Base-by-base conservation (phyloP, 2,888 invertebrate genomes). In the Zaprionus lineosus region DNA sequence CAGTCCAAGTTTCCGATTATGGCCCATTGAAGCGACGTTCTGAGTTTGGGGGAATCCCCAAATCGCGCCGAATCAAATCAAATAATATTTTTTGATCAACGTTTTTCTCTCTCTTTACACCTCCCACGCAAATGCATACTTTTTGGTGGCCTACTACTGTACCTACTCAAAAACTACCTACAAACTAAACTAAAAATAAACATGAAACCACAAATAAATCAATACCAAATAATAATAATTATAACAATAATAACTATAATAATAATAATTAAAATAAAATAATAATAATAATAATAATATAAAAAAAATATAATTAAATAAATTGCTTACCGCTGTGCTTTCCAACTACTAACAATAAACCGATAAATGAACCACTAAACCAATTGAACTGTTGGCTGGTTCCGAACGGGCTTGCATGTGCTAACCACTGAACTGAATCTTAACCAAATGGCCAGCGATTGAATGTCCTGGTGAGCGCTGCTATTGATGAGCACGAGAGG, bases 391-490 rank as follows among this genome's bases (percentile, higher is more conserved):
- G 44, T 56, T 55, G 56, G 34, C 68, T 58, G 73, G 65, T 63
- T 39, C 26, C 48, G n/a, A n/a, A n/a, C 48, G 72, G 67, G 28
- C 40, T 70, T 79, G 79, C 79, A 79, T 85, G 85, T 83, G 79
- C 66, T 74, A 74, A 73, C 57, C 48, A 47, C 31, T 96, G 90
- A 74, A 77, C 34, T 55, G 36, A 60, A 69, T 26, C 33, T 11
- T 15, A 48, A 26, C 19, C 14, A 26, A 31, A 28, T 21, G 26
- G 43, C 31, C 71, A 79, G 67, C 78, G 71, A 56, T 76, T 86
- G 73, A 64, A 84, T 82, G 53, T 82, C 70, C 52, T 84, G 86
- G 66, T 86, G 61, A 70, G 62, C 40, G 34, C 66, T 33, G 56
- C 72, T 47, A 84, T 84, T 31, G 84, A 84, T 50, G 74, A 77